phyloP scores from a whole-genome alignment of 2,888 invertebrate species.

The Oegoconia quadripuncta region DNA sequence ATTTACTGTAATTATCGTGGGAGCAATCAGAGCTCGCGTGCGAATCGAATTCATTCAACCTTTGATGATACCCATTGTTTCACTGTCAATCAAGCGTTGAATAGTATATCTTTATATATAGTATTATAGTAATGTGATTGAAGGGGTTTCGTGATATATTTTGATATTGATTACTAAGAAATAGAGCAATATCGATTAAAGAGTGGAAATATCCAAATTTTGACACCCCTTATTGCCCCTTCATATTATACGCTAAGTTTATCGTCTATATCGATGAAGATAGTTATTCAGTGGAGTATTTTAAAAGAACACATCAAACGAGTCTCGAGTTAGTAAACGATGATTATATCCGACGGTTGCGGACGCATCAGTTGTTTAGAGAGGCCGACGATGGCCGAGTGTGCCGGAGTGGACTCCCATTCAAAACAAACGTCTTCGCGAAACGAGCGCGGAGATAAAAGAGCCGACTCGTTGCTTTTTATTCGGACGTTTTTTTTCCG shows the following conservation, averaged over 20 bases:
- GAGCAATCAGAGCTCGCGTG: slow-evolving; percentile 51
- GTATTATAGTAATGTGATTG: slow-evolving; percentile 9
- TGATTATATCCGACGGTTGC: slow-evolving; percentile 53
- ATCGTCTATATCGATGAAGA: slow-evolving; percentile 2
- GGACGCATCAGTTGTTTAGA: slow-evolving; percentile 31
- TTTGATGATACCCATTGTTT: slow-evolving; percentile 42
- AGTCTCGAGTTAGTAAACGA: slow-evolving; percentile 46
- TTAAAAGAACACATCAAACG: slow-evolving; percentile 62
- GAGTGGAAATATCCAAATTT: background rate
- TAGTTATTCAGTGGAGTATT: slow-evolving; percentile 26
- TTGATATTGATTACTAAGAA: too few species aligned
- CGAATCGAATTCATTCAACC: slow-evolving; percentile 45
- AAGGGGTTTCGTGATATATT: slow-evolving; percentile 4
- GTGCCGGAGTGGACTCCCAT: slow-evolving; percentile 28
- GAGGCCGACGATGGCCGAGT: slow-evolving; percentile 17
- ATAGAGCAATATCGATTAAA: too few species aligned
- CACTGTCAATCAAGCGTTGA: slow-evolving; percentile 19
- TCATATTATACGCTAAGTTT: background rate
- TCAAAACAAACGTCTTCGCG: slow-evolving; percentile 58
- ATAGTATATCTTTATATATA: slow-evolving; percentile 12
- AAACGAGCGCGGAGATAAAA: slow-evolving; percentile 53
- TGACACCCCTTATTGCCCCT: background rate
- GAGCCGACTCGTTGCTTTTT: slow-evolving; percentile 44
- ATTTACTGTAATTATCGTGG: slow-evolving; percentile 70
- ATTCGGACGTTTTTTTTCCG: slow-evolving; percentile 45